A percentile compares a stretch with the other conserved stretches of the same genome.
phyloP scores from a whole-genome alignment of 2,888 invertebrate species.

The Cosmopolites sordidus region DNA sequence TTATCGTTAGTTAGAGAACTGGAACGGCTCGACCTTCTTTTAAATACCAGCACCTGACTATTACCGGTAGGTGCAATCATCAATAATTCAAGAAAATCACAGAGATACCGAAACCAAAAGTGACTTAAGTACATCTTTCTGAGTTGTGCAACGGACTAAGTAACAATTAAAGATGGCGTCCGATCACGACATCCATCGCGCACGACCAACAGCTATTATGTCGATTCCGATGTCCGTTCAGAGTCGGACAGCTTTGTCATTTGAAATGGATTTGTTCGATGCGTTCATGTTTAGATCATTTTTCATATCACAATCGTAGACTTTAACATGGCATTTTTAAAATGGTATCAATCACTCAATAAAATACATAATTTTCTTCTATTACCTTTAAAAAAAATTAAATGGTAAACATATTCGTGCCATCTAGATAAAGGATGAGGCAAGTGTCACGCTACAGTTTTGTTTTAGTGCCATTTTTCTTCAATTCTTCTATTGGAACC shows the following conservation, averaged over 20 bases:
- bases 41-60: constrained; percentile 13
- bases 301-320: no score
- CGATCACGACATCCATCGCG: constrained; percentile 20
- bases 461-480: no score
- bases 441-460: no score
- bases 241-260: constrained; percentile 1
- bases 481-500: no score
- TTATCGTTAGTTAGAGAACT: no score
- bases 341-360: no score
- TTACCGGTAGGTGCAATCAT: constrained; percentile 25
- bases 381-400: no score
- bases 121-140: constrained; percentile 20
- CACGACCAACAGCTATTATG: constrained; percentile 9
- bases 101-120: constrained; percentile 21
- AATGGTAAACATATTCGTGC: no score
- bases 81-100: constrained; percentile 24
- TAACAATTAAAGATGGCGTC: constrained; percentile 20
- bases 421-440: no score
- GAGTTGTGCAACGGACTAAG: constrained; percentile 1
- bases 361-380: no score
- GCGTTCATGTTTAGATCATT: background rate
- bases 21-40: constrained; percentile 9
- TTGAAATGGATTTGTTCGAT: background rate
- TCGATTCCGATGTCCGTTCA: background rate
- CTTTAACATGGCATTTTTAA: no score